Evolutionary conservation across 2,113 vertebrate species (phyloP).

Genomic region (Apodemus sylvaticus): DNA sequence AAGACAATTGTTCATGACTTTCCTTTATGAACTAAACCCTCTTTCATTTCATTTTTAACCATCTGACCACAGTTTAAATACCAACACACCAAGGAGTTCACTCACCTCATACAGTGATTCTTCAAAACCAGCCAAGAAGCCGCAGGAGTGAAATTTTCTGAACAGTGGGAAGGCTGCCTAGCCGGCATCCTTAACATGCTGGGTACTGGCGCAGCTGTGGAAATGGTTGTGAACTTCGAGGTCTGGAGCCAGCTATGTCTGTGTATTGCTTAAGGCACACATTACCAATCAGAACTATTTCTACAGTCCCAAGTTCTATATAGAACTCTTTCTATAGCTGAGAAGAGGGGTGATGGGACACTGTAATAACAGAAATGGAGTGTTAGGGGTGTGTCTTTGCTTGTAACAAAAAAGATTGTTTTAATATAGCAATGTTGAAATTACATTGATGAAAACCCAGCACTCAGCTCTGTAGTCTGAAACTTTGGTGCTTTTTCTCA

Average conservation of each 20-base stretch:
- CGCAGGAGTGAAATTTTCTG: slow-evolving; percentile 86
- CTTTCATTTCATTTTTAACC: background rate
- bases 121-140: slow-evolving; percentile 85
- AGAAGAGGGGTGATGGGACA: slow-evolving; percentile 18
- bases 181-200: slow-evolving; percentile 81
- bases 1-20: slow-evolving; percentile 49
- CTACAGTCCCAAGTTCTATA: slow-evolving; percentile 65
- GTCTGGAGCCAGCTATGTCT: slow-evolving; percentile 72
- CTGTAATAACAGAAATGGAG: slow-evolving; percentile 49
- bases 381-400: background rate
- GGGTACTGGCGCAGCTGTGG: slow-evolving; percentile 75
- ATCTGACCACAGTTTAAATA: slow-evolving; percentile 84
- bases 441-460: slow-evolving; percentile 74
- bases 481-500: slow-evolving; percentile 80
- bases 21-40: slow-evolving; percentile 60
- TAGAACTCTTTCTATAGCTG: slow-evolving; percentile 70
- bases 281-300: slow-evolving; percentile 77
- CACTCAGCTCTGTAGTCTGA: slow-evolving; percentile 79
- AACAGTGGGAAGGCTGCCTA: slow-evolving; percentile 84
- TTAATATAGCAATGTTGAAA: slow-evolving; percentile 65
- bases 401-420: slow-evolving; percentile 11
- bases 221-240: slow-evolving; percentile 80
- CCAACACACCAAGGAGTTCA: slow-evolving; percentile 83
- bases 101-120: slow-evolving; percentile 84
- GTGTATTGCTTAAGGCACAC: slow-evolving; percentile 64